These are phyloP conservation scores for Volucella zonaria DNA, from an alignment of 2,888 invertebrate genomes.

Conservation along the genomic window DNA sequence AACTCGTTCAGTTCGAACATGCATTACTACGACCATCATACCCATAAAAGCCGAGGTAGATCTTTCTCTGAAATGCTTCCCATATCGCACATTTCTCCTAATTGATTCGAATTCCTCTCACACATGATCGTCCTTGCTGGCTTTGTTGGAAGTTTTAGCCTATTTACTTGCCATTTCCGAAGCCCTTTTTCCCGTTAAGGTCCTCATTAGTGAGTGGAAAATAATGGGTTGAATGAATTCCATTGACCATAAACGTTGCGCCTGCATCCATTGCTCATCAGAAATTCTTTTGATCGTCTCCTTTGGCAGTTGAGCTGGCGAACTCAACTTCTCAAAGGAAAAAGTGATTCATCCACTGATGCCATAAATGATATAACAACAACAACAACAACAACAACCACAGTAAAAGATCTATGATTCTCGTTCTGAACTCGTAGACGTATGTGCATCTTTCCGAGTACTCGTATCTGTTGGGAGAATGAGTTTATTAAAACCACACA, in stretches of 20 bases:
- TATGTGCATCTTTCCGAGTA: too few species aligned
- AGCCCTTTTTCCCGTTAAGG: constrained; percentile 73
- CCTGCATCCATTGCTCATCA: constrained; percentile 70
- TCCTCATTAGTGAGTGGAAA: constrained; percentile 73
- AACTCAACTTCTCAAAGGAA: constrained; percentile 45
- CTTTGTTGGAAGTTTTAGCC: constrained; percentile 65
- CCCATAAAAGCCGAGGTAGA: constrained; percentile 50
- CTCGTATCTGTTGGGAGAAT: constrained; percentile 39
- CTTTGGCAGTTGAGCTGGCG: constrained; percentile 5
- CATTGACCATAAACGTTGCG: constrained; percentile 69
- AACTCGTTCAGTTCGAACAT: constrained; percentile 48
- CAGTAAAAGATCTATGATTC: constrained; percentile 63
- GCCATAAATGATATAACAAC: constrained; percentile 48
- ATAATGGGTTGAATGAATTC: constrained; percentile 67
- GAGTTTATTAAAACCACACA: constrained; percentile 68
- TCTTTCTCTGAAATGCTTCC: constrained; percentile 63
- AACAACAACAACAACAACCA: constrained; percentile 41
- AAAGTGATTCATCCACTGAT: constrained; percentile 70
- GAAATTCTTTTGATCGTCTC: constrained; percentile 72
- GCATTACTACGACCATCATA: neutral
- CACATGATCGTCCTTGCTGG: constrained; percentile 72
- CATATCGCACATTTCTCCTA: constrained; percentile 73
- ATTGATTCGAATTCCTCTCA: constrained; percentile 73
- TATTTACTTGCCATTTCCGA: constrained; percentile 54
- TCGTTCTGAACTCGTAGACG: too few species aligned